Conservation (phyloP, 2,797 vertebrate species). For the Rhinatrema bivittatum region DNA sequence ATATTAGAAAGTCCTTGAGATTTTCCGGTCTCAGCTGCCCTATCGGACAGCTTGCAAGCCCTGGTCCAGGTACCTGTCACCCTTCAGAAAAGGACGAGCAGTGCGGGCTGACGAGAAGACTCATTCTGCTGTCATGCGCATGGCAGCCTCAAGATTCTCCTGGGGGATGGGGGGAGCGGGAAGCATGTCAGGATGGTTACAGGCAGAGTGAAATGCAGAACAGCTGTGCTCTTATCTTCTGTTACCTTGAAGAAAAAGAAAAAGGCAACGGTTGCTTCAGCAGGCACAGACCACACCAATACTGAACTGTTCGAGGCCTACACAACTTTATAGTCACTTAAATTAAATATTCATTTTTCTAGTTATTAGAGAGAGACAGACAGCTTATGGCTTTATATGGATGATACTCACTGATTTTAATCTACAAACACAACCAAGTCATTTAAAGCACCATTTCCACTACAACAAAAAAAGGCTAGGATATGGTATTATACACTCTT, state of each 20-base stretch:
- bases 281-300: too few relatives aligned
- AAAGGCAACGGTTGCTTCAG: slow-evolving; percentile 35
- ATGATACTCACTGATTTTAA: too few relatives aligned
- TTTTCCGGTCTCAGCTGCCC: slow-evolving; percentile 40
- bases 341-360: too few relatives aligned
- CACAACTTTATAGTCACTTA: too few relatives aligned
- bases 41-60: slow-evolving; percentile 42
- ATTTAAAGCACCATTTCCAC: too few relatives aligned
- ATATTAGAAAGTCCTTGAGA: slow-evolving; percentile 35
- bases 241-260: slow-evolving; percentile 49
- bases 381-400: too few relatives aligned
- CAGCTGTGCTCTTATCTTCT: slow-evolving; percentile 60
- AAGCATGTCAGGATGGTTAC: slow-evolving; percentile 46
- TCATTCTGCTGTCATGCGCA: slow-evolving; percentile 50
- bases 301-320: too few relatives aligned
- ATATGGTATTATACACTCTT: too few relatives aligned
- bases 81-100: slow-evolving; percentile 36
- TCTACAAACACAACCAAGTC: too few relatives aligned
- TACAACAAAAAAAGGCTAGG: too few relatives aligned
- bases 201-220: slow-evolving; percentile 54
- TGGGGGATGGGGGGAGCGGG: too few relatives aligned
- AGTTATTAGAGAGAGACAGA: too few relatives aligned
- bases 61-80: slow-evolving; percentile 45
- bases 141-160: slow-evolving; percentile 54
- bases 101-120: slow-evolving; percentile 24